Evolutionary conservation across 1,140 invertebrate species (phyloP).

Genomic region (Drosophila asahinai): DNA sequence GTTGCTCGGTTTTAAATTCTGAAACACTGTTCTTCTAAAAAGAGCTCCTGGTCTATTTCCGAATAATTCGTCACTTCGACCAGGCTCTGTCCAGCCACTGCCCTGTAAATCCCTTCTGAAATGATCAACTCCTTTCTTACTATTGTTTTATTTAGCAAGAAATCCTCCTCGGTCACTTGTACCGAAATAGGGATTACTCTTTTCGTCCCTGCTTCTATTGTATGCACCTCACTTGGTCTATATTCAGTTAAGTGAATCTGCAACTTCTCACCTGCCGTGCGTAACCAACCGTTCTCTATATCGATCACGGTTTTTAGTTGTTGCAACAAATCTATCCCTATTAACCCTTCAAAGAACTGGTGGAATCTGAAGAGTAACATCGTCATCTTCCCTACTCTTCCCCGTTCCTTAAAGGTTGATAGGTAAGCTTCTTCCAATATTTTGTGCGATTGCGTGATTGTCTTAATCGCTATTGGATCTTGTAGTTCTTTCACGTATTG

Average conservation of each 20-base stretch:
- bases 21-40: neutral
- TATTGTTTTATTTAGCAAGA: neutral
- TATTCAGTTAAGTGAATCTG: neutral
- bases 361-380: neutral
- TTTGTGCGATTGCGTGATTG: neutral
- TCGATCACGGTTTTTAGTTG: neutral
- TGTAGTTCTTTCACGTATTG: neutral
- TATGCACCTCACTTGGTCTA: neutral
- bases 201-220: neutral
- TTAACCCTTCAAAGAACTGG: neutral
- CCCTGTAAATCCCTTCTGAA: neutral
- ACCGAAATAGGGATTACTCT: neutral
- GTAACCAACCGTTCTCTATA: neutral
- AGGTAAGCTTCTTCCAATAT: neutral
- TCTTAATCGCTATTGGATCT: conserved; percentile 5
- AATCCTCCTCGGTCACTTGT: neutral
- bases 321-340: neutral
- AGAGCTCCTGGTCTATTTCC: neutral
- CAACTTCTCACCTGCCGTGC: neutral
- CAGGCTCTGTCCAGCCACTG: conserved; percentile 4
- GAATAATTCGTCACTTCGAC: neutral
- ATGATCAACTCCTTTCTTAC: neutral
- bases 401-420: conserved; percentile 2
- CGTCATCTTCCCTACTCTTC: neutral
- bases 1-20: neutral